Base-by-base conservation (phyloP, 2,888 invertebrate species). In the Andrena praecox region DNA sequence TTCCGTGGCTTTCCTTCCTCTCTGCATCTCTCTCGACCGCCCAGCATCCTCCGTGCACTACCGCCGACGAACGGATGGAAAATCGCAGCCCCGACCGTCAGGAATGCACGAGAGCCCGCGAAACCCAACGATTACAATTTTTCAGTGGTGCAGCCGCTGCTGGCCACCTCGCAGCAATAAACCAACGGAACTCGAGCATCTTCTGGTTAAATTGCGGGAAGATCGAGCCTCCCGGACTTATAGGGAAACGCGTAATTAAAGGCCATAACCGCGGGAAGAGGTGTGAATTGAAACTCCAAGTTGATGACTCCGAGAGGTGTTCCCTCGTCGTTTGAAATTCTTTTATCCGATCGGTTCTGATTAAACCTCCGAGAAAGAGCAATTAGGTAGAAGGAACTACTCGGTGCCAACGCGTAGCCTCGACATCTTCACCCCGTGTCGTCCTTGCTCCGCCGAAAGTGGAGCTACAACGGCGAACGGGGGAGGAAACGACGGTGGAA, bases 401-500 rank as follows among this genome's bases (percentile, higher is more conserved):
- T 48, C 33, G 60, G 48, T 16, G 12, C 20, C 33, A 24, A n/a
- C 16, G 16, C 35, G 48, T 20, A 66, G 6, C n/a, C 24, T 33
- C 31, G 12, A 10, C 56, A 24, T 56, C 56, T 56, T 4, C 24
- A 12, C 7, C 20, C 29, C 42, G 20, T 35, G 76, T 52, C 60
- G 24, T n/a, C 31, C 52, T 35, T 27, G 60, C 60, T 1, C 54
- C 29, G 42, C 8, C 8, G 52, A n/a, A 62, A 79, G 60, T 1
- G 63, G 71, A 60, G 70, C 71, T 59, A 62, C 67, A 33, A 48
- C 54, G 75, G 63, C 66, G 82, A 70, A 66, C 62, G 83, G 60
- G 76, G 79, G 73, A 75, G 12, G 72, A 83, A 87, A 87, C 87
- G 87, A 76, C 73, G 56, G 76, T 64, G 71, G 75, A 88, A 91